Conservation (phyloP, 2,113 vertebrate species). For the Cynopterus brachyotis region DNA sequence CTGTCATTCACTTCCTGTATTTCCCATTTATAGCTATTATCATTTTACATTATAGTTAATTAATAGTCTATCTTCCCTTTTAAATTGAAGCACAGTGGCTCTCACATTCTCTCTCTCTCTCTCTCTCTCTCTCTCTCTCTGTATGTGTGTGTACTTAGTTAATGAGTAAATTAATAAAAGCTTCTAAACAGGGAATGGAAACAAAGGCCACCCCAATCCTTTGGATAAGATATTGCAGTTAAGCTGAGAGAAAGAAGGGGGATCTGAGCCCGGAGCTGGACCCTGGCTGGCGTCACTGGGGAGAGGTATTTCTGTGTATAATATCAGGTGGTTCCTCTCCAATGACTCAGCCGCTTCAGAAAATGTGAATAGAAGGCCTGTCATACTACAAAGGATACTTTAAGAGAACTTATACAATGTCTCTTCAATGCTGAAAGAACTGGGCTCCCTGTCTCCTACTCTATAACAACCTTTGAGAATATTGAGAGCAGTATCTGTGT, state of each 20-base stretch:
- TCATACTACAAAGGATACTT: not conserved
- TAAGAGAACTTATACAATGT: not conserved
- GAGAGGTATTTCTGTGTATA: not conserved
- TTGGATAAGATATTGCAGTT: not conserved
- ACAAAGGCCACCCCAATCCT: not conserved
- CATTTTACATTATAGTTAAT: not conserved
- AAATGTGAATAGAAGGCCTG: not conserved
- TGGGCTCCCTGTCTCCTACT: not conserved
- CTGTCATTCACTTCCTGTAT: not conserved
- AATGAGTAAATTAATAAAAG: not conserved
- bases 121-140: no score
- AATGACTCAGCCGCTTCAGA: not conserved
- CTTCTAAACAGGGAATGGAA: not conserved
- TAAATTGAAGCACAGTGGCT: not conserved
- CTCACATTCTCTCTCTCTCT: no score
- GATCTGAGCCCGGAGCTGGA: not conserved
- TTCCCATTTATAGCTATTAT: not conserved
- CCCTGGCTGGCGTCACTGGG: not conserved
- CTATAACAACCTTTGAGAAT: not conserved
- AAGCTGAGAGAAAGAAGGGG: not conserved
- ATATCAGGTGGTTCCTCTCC: not conserved
- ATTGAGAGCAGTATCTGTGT: not conserved
- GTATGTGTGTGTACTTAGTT: not conserved
- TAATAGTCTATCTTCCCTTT: not conserved
- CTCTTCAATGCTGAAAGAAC: not conserved